Evolutionary conservation across 2,888 invertebrate species (phyloP), one percentile per base, ranked within the genome.

Genomic region (Cylloceria caligata): DNA sequence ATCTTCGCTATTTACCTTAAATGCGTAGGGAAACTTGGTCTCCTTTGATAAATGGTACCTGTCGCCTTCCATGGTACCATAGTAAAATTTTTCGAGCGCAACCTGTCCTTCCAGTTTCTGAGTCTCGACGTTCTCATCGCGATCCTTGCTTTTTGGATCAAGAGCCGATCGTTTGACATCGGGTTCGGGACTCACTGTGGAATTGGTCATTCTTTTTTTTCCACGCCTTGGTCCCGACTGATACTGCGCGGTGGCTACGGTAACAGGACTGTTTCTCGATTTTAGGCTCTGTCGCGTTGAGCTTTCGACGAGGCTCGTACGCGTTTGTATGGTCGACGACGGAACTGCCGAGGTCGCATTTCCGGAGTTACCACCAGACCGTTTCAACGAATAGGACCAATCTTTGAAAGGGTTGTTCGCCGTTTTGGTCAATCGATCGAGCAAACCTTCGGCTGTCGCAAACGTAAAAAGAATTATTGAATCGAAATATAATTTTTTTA

Each of bases 371-470:
- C n/a, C 21, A 9, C 34, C 36, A 2, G 27, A 13, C 11, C 16
- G 52, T 34, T 71, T 65, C 4, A 74, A 84, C 6, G 90, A 81
- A 47, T 91, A 93, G 45, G 93, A 93, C 96, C 96, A 96, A 88
- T 95, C 94, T 85, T 94, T 94, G 87, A 96, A 96, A 0, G 96
- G 96, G 93, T 96, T 95, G 0, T 94, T 93, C 3, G 95, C 94
- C 45, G 94, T 93, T 76, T 92, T 93, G 2, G 91, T 86, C 36
- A 94, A 85, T 34, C 93, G 91, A 45, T 91, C 91, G n/a, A 94
- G 81, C 13, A 91, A 94, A 89, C 93, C 93, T 34, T 93, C 93
- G 57, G 86, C 91, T 88, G 77, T 88, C 7, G 7, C 11, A n/a
- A 47, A 47, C 65, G 83, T 87, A 85, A 73, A 80, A 85, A 71